Percentiles rank a stretch among this genome's conserved stretches.
These are phyloP conservation scores for Drosophila histrio DNA, from an alignment of 2,888 invertebrate species.

Conservation along the genomic window DNA sequence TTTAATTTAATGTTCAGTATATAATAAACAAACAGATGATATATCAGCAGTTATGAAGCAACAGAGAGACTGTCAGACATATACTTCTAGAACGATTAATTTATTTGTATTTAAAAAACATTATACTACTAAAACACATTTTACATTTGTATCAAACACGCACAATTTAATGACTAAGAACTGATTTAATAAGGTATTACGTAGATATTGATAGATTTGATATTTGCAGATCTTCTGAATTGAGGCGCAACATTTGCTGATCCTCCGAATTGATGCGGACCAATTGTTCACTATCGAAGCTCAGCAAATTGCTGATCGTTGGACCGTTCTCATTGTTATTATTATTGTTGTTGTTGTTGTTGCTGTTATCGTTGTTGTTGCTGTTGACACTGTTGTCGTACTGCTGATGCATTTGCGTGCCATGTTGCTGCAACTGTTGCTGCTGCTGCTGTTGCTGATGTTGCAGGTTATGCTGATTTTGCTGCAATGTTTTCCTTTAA, in stretches of 20 bases:
- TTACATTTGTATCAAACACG: constrained; percentile 57
- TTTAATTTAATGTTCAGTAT: too few relatives aligned
- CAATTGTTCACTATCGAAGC: constrained; percentile 85
- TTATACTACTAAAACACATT: constrained; percentile 67
- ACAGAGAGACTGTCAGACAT: neutral
- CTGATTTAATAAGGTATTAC: constrained; percentile 56
- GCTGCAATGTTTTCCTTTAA: constrained; percentile 30
- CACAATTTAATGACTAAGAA: constrained; percentile 37
- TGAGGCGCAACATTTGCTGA: constrained; percentile 84
- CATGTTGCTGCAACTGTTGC: constrained; percentile 57
- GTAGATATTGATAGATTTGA: constrained; percentile 84
- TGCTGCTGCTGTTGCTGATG: constrained; percentile 62
- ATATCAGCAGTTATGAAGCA: too few relatives aligned
- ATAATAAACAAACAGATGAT: too few relatives aligned
- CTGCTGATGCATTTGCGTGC: constrained; percentile 60
- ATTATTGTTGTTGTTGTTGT: constrained; percentile 34
- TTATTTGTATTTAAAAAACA: constrained; percentile 64
- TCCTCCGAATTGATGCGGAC: constrained; percentile 85
- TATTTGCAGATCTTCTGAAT: constrained; percentile 85
- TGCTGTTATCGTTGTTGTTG: constrained; percentile 30
- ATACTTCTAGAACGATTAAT: constrained; percentile 58
- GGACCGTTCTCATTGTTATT: constrained; percentile 77
- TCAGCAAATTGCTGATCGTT: constrained; percentile 83
- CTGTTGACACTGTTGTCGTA: constrained; percentile 50
- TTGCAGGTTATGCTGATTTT: constrained; percentile 64